Conservation (phyloP, 2,113 vertebrate genomes). For the Candoia aspera region DNA sequence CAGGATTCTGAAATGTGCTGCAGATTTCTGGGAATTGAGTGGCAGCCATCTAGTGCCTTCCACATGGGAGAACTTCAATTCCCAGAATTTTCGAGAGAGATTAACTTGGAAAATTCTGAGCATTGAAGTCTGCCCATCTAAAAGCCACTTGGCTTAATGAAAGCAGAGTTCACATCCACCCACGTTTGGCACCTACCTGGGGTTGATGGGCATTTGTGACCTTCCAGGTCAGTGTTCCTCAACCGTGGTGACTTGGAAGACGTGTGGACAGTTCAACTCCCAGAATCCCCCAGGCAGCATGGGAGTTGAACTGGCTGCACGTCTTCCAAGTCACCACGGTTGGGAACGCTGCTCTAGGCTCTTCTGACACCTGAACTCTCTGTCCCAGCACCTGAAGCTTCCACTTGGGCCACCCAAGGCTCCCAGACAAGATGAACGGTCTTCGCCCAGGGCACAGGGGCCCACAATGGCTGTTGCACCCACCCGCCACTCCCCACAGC, state of each 20-base stretch:
- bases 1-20: background rate
- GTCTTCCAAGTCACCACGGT: background rate
- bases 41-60: too few species aligned
- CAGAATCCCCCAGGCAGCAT: background rate
- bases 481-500: background rate
- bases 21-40: slow-evolving; percentile 92
- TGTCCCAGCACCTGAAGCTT: background rate
- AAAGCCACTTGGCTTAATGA: background rate
- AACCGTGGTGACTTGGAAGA: background rate
- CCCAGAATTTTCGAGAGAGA: background rate
- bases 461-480: background rate
- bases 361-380: background rate
- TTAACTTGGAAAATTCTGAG: background rate
- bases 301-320: background rate
- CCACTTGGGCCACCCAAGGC: background rate
- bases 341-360: background rate
- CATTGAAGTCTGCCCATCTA: background rate
- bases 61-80: background rate
- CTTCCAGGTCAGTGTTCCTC: background rate
- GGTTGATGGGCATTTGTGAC: background rate
- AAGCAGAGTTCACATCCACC: background rate
- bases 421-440: fast-evolving
- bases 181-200: background rate
- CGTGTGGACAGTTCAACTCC: background rate
- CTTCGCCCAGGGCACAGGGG: background rate